Evolutionary conservation across 2,113 vertebrate species (phyloP).

Genomic region (Sapajus apella): DNA sequence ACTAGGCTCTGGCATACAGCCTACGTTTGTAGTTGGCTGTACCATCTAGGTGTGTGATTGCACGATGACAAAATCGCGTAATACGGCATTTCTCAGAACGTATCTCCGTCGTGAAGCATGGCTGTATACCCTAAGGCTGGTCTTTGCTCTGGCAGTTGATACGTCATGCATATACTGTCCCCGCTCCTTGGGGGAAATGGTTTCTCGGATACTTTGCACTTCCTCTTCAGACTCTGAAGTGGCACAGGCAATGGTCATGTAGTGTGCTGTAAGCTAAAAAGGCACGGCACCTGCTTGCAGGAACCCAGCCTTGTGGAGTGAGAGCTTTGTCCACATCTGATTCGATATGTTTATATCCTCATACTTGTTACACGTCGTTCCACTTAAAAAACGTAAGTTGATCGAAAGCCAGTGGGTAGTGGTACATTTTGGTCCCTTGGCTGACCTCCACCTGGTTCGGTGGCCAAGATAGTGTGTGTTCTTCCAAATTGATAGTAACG

Average conservation of each 20-base stretch:
- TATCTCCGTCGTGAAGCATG: not conserved
- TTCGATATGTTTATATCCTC: not conserved
- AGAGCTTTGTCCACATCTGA: too few species aligned
- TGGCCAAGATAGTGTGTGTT: not conserved
- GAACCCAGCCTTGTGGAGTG: too few species aligned
- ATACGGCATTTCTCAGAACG: not conserved
- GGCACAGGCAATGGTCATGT: too few species aligned
- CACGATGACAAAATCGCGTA: not conserved
- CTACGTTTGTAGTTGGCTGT: not conserved
- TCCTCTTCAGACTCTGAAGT: not conserved
- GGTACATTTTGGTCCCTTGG: not conserved
- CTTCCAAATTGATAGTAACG: not conserved
- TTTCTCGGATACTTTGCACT: not conserved
- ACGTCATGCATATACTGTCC: not conserved
- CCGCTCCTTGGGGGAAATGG: not conserved
- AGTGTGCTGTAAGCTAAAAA: too few species aligned
- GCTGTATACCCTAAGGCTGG: not conserved
- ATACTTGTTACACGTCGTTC: not conserved
- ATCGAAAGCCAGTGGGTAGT: not conserved
- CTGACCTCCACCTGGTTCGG: not conserved
- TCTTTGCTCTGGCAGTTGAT: not conserved
- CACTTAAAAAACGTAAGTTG: not conserved
- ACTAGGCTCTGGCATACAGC: not conserved
- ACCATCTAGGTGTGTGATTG: not conserved
- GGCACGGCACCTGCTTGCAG: not conserved